Evolutionary conservation across 2,797 vertebrate species (phyloP).

Genomic region (Xerus rutilus): DNA sequence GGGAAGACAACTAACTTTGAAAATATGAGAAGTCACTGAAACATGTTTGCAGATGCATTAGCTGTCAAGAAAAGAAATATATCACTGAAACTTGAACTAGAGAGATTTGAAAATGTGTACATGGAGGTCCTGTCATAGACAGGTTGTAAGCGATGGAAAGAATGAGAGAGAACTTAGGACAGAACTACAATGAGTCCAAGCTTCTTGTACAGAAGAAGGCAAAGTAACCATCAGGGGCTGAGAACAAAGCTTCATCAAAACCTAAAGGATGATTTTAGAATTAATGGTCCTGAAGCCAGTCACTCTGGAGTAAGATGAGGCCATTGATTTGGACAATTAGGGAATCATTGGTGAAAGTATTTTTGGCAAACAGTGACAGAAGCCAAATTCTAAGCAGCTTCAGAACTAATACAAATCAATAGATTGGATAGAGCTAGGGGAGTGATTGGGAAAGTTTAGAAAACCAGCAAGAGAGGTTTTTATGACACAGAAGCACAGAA

Average conservation of each 20-base stretch:
- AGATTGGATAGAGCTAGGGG: background rate
- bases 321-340: background rate
- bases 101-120: background rate
- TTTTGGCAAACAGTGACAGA: conserved; percentile 1
- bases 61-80: background rate
- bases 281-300: background rate
- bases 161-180: too few relatives aligned
- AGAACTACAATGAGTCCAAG: background rate
- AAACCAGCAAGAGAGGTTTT: background rate
- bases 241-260: background rate
- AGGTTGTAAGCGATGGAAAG: background rate
- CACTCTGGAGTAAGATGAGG: background rate
- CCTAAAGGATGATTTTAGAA: background rate
- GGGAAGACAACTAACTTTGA: background rate
- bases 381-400: background rate
- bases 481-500: background rate
- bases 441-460: background rate
- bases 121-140: background rate
- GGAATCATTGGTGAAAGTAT: background rate
- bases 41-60: background rate
- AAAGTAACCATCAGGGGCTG: background rate
- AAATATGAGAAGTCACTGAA: background rate
- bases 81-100: background rate
- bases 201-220: background rate
- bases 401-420: background rate